A percentile compares a stretch with the other conserved stretches of the same genome.
These are phyloP conservation scores for Leguminivora glycinivorella DNA, from an alignment of 1,140 invertebrate species.

Conservation along the genomic window DNA sequence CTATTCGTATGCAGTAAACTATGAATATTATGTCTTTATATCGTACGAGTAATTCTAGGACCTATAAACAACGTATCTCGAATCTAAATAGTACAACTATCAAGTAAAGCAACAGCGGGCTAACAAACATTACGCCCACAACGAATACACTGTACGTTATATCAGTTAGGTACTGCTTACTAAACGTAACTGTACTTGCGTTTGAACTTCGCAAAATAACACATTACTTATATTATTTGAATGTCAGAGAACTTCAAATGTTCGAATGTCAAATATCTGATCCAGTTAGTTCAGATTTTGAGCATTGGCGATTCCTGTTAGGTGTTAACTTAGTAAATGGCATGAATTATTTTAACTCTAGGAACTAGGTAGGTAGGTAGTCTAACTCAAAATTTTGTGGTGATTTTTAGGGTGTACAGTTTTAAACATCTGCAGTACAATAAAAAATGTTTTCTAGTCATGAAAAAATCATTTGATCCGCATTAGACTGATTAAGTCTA, in stretches of 20 bases:
- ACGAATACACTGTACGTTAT: background rate
- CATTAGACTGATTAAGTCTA: no score
- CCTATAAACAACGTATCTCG: background rate
- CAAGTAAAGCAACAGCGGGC: background rate
- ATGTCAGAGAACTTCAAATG: no score
- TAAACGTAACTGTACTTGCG: conserved; percentile 9
- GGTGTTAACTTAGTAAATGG: no score
- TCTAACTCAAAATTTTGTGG: no score
- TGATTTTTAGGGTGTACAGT: no score
- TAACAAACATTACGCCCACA: conserved; percentile 14
- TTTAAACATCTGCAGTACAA: no score
- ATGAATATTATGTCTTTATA: background rate
- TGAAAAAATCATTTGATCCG: no score
- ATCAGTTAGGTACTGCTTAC: background rate
- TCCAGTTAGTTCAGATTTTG: background rate
- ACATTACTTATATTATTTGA: no score
- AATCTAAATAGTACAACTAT: background rate
- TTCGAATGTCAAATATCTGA: background rate
- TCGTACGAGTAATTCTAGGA: background rate
- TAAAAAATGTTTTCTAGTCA: no score
- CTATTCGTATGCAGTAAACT: background rate
- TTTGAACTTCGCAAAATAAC: background rate
- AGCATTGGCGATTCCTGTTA: no score
- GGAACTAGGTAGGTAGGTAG: no score
- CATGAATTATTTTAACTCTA: no score